Base-by-base conservation (phyloP, 2,113 vertebrate species). In the Edolisoma coerulescens region DNA sequence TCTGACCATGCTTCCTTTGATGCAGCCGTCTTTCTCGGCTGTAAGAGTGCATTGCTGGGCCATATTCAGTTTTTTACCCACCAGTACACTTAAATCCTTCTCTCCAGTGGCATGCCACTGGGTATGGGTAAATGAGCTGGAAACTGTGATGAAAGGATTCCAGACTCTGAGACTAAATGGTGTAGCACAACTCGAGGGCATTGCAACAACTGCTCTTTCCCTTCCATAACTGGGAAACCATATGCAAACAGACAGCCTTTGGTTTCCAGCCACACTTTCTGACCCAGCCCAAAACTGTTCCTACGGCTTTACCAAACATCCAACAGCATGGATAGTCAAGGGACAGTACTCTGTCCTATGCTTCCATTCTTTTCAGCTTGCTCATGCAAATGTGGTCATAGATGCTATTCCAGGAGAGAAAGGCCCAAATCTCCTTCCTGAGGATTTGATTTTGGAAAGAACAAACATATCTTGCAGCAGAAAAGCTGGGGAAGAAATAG, bases 121-220 rank as follows among this genome's bases (percentile, higher is more conserved):
- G 5, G 13, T 33, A 52, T 30, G 2, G 59, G 68, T 59, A 42
- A 82, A 54, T 54, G 32, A 61, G 1, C 24, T 69, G 47, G 33
- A 60, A 94, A 60, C 16, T 41, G 32, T 47, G 19, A 32, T 1
- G 1, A 50, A 80, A 77, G 15, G 6, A 4, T 52, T 89, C 93
- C 1, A 1, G 13, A 61, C 21, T 20, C 30, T 73, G 50, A 65
- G 21, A 45, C 8, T 33, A 68, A 41, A n/a, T 17, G 11, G 3
- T 28, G 23, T 10, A 30, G 50, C 11, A n/a, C 28, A 57, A 21
- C 16, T 57, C 0, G 0, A 22, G 19, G 32, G 10, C 4, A 20
- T 41, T 27, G 21, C 13, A 35, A 5, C 26, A 59, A 12, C 22
- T 35, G 10, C 1, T 59, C 7, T 93, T 95, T 82, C 35, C 15